Evolutionary conservation across 2,113 vertebrate genomes (phyloP), one percentile per base, ranked within the genome.

Genomic region (Sebastes fasciatus): DNA sequence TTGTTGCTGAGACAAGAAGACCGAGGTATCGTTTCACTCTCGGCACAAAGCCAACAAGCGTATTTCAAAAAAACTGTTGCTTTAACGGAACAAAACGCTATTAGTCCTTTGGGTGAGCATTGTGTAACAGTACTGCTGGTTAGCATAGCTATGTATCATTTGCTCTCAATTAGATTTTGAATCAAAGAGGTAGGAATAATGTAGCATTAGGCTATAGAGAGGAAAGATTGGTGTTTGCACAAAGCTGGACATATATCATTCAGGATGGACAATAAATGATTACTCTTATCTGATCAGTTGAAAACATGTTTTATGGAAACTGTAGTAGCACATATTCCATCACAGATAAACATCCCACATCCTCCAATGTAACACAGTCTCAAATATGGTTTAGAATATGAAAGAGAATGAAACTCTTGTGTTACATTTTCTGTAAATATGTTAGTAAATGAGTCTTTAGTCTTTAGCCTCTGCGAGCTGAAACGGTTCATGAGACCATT

Each of bases 401-500:
- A 67, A 55, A 70, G n/a, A 4, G 9, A 60, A 12, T 52, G 52
- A 68, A 61, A 43, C 43, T 43, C n/a, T 17, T 19, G 13, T 34
- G 14, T 72, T 45, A 12, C 17, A 57, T 51, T 8, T 55, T 55
- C 11, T 21, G 4, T 23, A 52, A 64, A 58, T 26, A 4, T 23
- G n/a, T 34, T 34, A 34, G 34, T 34, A 34, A 34, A 34, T 34
- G 34, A 34, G 34, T 34, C 34, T 34, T 34, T 34, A 34, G 26
- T 34, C 26, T 34, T 64, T 26, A 62, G 70, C 49, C 17, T n/a
- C 52, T 85, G 78, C 46, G 48, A 77, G 21, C 67, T 71, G 45
- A 85, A 82, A 78, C 19, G 68, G 58, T 86, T 77, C 67, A 74
- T 42, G 52, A 73, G 34, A 80, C 72, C 76, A 88, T 89, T 86